Conservation (phyloP, 2,797 vertebrate species). For the Oceanodroma leucorhoa region DNA sequence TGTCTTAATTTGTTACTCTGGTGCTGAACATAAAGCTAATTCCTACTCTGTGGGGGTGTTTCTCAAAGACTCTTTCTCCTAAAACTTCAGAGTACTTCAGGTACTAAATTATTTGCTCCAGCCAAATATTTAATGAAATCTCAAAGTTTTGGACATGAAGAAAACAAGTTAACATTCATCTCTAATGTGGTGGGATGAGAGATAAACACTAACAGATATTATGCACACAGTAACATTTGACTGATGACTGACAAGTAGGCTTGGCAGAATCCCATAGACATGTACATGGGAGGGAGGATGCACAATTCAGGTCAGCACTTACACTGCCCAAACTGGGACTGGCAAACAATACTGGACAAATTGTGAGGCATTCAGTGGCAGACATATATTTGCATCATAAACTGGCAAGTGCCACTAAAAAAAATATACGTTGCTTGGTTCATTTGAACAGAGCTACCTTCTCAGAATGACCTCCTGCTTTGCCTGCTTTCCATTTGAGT, state of each 20-base stretch:
- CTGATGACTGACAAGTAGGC: neutral
- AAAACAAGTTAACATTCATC: neutral
- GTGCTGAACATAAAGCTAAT: neutral
- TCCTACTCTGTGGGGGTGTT: neutral
- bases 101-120: neutral
- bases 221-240: neutral
- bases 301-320: neutral
- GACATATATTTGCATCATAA: neutral
- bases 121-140: neutral
- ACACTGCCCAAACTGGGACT: neutral
- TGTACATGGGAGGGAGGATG: neutral
- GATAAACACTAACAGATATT: neutral
- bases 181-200: neutral
- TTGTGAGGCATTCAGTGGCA: neutral
- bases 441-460: neutral
- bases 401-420: neutral
- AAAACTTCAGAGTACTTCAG: neutral
- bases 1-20: neutral
- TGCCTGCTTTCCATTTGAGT: neutral
- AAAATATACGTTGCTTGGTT: neutral
- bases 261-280: neutral
- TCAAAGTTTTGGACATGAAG: neutral
- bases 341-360: neutral
- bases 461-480: neutral
- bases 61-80: neutral